These are phyloP conservation scores for Montipora sp. DNA, from an alignment of 64 coral and sea anemone species.

Conservation along the genomic window DNA sequence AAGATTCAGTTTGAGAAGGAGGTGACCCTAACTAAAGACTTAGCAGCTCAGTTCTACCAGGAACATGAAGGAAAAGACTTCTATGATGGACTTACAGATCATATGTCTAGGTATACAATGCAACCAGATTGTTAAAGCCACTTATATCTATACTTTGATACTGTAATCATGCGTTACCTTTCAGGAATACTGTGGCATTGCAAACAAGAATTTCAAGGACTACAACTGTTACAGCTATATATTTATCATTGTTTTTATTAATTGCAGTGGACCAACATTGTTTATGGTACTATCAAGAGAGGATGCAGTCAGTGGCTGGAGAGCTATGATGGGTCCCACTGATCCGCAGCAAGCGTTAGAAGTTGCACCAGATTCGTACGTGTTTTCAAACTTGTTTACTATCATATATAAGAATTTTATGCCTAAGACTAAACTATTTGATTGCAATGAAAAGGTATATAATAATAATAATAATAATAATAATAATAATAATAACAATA, in stretches of 20 bases:
- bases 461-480: no score
- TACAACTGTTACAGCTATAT: neutral
- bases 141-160: no score
- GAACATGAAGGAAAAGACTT: conserved; percentile 99
- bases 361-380: conserved; percentile 89
- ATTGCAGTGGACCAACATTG: conserved; percentile 82
- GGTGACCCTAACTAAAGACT: conserved; percentile 87
- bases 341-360: conserved; percentile 90
- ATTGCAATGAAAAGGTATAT: no score
- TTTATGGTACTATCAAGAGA: conserved; percentile 93
- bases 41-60: conserved; percentile 95
- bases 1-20: conserved; percentile 89
- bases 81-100: conserved; percentile 87
- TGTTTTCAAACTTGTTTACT: neutral
- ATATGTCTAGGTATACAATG: conserved; percentile 88
- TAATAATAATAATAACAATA: no score
- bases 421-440: no score
- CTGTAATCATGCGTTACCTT: no score
- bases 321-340: conserved; percentile 93
- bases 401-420: neutral
- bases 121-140: neutral
- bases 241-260: neutral
- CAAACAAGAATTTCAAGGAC: no score
- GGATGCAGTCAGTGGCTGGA: conserved; percentile 96
- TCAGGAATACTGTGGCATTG: no score